Base-by-base conservation (phyloP, 1,140 invertebrate genomes). In the Drosophila melanogaster region DNA sequence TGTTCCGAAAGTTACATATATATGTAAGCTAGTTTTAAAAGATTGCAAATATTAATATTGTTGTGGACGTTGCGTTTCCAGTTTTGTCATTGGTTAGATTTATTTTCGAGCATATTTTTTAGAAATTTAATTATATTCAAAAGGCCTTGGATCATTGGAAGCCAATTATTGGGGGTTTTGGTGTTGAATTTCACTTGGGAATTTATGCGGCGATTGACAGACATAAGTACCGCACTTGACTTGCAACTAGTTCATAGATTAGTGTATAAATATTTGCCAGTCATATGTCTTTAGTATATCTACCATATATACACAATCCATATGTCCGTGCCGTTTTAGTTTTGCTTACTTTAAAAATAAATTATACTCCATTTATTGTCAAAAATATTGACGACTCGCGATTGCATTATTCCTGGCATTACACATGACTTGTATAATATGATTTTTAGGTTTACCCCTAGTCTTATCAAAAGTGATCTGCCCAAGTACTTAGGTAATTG, bases 351-450 rank as follows among this genome's bases (percentile, higher is more conserved):
- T 64, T 75, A 55, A 49, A 65, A 81, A 81, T 56, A 62, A 54
- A 65, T 83, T 79, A 66, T 72, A 87, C 75, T 78, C 51, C 49
- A 61, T 57, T 87, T 87, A 87, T 87, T 87, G 83, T 87, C 83
- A 83, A 86, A 77, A 79, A 89, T 87, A 87, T 89, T 71, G 83
- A 87, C 83, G 75, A 89, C 83, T 81, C 51, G 19, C 70, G 70
- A 83, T 89, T 72, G 73, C 67, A 77, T 79, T 81, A 53, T 69
- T 59, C 64, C 49, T 78, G 51, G 51, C 56, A 65, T 78, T 78
- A 46, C 53, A 46, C 33, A 53, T 74, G 64, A 74, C 49, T 69
- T 70, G 30, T 57, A 77, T 76, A 79, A 60, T 60, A 40, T 54
- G 54, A 22, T 49, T 53, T 46, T 49, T 55, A 54, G 11, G n/a